Evolutionary conservation across 92 coral and sea anemone species (phyloP), one percentile per base, ranked within the genome.

Genomic region (Epizoanthus illoricatus): DNA sequence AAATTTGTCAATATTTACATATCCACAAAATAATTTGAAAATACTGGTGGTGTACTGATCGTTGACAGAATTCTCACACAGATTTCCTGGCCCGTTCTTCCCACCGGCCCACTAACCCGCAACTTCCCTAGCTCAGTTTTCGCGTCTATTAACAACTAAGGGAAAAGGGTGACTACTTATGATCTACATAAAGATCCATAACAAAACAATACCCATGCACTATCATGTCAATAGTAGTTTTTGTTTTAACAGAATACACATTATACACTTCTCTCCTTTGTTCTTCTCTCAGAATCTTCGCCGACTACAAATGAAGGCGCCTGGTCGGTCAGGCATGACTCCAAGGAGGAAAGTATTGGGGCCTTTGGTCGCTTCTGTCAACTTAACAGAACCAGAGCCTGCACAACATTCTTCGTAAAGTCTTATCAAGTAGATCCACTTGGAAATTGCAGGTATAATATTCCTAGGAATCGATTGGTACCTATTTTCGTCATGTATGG

Each of bases 341-440:
- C 85, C 47, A 79, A 70, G 63, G 78, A 65, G 17, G 85, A 84
- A 39, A 68, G 36, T 55, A 66, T 49, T 19, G 65, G 76, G 23
- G 52, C 67, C 40, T 58, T 80, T 13, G 91, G 88, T 6, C 81
- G 71, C 40, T 84, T 73, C 36, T 41, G 56, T 33, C 91, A 88
- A 33, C 80, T 84, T 40, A 88, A 84, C 20, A 88, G 91, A 80
- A 88, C 91, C 8, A 69, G 91, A 49, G 85, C 86, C 24, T 88
- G 91, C 45, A 88, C 86, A 33, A 84, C 91, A 0, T 41, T 43
- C 39, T 88, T 88, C 66, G 65, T 88, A 15, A 84, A 74, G 74
- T 84, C 82, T 43, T 59, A 79, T 33, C 85, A 80, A 21, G 75
- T 68, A 10, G 81, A 88, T 66, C 88, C 85, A 55, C 43, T 69